Percentiles rank a stretch among this genome's conserved stretches.
Conservation (phyloP, 2,888 invertebrate genomes). For the Spisula solida region DNA sequence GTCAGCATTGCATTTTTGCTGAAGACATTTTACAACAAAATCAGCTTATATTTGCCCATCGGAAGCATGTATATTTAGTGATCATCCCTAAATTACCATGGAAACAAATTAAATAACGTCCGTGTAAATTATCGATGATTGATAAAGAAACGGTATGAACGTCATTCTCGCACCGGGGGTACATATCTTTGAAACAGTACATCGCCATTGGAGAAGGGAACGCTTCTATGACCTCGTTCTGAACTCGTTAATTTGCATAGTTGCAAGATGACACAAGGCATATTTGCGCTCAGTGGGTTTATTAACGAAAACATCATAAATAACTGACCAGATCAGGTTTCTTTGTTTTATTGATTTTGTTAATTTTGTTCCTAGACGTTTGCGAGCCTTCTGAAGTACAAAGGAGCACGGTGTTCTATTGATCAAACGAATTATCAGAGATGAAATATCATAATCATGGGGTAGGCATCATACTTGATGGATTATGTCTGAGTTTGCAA, state of each 20-base stretch:
- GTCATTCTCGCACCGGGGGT: neutral
- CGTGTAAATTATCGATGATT: neutral
- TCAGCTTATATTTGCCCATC: too few relatives aligned
- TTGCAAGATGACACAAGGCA: slow-evolving; percentile 53
- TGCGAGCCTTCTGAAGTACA: slow-evolving; percentile 3
- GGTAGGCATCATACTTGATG: neutral
- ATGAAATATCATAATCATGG: slow-evolving; percentile 26
- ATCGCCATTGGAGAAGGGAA: slow-evolving; percentile 6
- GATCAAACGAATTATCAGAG: slow-evolving; percentile 30
- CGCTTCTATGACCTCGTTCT: slow-evolving; percentile 45
- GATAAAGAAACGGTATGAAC: neutral
- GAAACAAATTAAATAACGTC: neutral
- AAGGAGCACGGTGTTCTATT: slow-evolving; percentile 26
- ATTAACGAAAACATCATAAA: slow-evolving; percentile 42
- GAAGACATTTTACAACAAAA: too few relatives aligned
- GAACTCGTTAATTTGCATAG: slow-evolving; percentile 56
- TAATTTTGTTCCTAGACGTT: neutral
- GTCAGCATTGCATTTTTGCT: too few relatives aligned
- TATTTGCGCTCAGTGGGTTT: slow-evolving; percentile 46
- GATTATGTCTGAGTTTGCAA: neutral
- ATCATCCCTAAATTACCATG: neutral
- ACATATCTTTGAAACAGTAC: neutral
- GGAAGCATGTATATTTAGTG: neutral
- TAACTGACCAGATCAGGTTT: slow-evolving; percentile 52
- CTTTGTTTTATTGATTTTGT: slow-evolving; percentile 62